Conservation (phyloP, 1,140 invertebrate species). For the Ceratoteleas bidentatus region DNA sequence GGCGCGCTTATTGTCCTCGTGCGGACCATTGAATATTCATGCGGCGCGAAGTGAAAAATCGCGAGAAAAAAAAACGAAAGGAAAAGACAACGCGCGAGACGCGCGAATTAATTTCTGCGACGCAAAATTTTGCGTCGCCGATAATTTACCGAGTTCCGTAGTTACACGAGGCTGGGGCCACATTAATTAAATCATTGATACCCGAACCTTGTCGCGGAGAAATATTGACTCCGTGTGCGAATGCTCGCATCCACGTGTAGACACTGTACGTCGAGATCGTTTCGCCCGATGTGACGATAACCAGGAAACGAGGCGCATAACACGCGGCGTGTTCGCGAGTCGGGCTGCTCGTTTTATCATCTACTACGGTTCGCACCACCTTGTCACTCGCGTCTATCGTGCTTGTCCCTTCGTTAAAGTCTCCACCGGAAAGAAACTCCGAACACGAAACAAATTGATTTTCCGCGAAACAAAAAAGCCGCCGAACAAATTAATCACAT, state of each 20-base stretch:
- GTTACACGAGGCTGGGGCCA: constrained; percentile 34
- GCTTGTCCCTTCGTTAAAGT: constrained; percentile 67
- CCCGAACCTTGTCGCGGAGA: constrained; percentile 48
- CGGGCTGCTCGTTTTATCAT: constrained; percentile 51
- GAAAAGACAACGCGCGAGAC: neutral
- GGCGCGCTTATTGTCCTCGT: constrained; percentile 13
- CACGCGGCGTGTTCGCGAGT: constrained; percentile 37
- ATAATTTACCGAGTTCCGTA: constrained; percentile 57
- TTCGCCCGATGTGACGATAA: constrained; percentile 67
- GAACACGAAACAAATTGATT: constrained; percentile 62
- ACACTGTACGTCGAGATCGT: constrained; percentile 26
- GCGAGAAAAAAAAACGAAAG: too few relatives aligned
- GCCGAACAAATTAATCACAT: constrained; percentile 56
- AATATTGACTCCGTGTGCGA: constrained; percentile 60
- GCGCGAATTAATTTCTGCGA: constrained; percentile 45
- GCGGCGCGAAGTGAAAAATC: too few relatives aligned
- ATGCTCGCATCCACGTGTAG: constrained; percentile 56
- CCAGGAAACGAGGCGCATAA: constrained; percentile 68
- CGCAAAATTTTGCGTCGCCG: constrained; percentile 29
- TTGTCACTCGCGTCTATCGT: constrained; percentile 43
- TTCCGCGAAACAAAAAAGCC: constrained; percentile 38
- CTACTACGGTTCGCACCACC: constrained; percentile 50
- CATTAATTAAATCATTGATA: constrained; percentile 66
- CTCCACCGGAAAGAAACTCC: constrained; percentile 40
- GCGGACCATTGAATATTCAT: too few relatives aligned